Conservation (phyloP, 2,113 vertebrate species). For the Anthoscopus minutus region DNA sequence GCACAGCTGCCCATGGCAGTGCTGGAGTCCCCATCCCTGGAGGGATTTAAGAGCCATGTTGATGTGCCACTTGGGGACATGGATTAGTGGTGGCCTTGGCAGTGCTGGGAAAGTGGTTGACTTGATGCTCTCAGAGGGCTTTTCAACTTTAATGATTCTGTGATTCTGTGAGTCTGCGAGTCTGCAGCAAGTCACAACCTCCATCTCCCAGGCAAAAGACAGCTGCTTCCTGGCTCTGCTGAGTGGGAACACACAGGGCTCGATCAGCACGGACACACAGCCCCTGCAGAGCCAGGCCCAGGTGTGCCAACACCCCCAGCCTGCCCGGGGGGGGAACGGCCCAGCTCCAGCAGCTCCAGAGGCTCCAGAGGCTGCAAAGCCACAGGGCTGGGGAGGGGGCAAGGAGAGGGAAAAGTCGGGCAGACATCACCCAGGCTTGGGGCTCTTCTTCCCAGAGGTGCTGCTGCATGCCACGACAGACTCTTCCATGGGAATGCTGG, state of each 20-base stretch:
- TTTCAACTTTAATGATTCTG: neutral
- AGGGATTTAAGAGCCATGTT: neutral
- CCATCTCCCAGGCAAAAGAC: neutral
- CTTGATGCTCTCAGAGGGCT: neutral
- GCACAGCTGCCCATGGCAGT: neutral
- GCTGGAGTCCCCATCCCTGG: neutral
- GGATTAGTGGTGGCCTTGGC: neutral
- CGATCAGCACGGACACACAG: rapidly evolving
- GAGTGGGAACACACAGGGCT: rapidly evolving
- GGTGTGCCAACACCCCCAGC: neutral
- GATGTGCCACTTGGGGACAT: neutral
- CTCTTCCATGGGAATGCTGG: neutral
- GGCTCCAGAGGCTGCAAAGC: too few relatives aligned
- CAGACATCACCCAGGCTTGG: neutral
- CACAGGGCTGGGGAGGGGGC: rapidly evolving
- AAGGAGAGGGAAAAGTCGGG: rapidly evolving
- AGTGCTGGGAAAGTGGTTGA: neutral
- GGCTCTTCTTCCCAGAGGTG: neutral
- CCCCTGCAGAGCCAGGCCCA: neutral
- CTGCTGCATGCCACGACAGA: neutral
- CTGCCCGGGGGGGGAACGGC: rapidly evolving
- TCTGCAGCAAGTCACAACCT: neutral
- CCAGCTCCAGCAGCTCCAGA: neutral
- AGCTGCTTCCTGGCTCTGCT: neutral
- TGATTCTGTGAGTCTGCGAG: neutral